phyloP scores from a whole-genome alignment of 2,888 invertebrate genomes.

The Drosophila prostipennis region DNA sequence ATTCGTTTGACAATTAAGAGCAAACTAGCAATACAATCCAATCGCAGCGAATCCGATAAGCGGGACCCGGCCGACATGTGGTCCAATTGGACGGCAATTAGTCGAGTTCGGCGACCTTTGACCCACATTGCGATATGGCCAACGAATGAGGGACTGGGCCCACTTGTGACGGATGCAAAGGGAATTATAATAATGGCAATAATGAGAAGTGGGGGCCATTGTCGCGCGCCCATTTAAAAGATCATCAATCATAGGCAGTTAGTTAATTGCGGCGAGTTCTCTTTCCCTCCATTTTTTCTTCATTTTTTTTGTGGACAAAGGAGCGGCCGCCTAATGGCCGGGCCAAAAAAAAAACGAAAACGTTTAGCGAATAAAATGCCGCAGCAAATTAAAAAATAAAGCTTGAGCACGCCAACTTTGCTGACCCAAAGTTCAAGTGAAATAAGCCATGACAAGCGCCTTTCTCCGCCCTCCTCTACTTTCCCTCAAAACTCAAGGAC shows the following conservation, averaged over 20 bases:
- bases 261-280: conserved; percentile 72
- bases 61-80: conserved; percentile 15
- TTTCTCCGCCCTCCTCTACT: not conserved
- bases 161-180: conserved; percentile 11
- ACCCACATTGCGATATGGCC: conserved; percentile 19
- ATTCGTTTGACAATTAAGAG: conserved; percentile 58
- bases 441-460: conserved; percentile 72
- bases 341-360: conserved; percentile 46
- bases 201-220: conserved; percentile 9
- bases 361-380: conserved; percentile 66
- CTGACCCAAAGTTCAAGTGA: conserved; percentile 76
- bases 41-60: conserved; percentile 12
- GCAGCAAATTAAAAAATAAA: conserved; percentile 72
- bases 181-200: conserved; percentile 39
- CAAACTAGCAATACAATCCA: conserved; percentile 18
- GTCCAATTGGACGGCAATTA: conserved; percentile 62
- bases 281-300: conserved; percentile 6
- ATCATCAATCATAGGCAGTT: conserved; percentile 81
- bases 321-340: conserved; percentile 55
- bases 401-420: conserved; percentile 69
- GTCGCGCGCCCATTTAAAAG: conserved; percentile 76
- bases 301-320: conserved; percentile 54
- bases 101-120: conserved; percentile 41
- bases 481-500: conserved; percentile 33
- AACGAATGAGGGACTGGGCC: conserved; percentile 15